Conservation (phyloP, 1,140 invertebrate genomes). For the Microplitis mediator region DNA sequence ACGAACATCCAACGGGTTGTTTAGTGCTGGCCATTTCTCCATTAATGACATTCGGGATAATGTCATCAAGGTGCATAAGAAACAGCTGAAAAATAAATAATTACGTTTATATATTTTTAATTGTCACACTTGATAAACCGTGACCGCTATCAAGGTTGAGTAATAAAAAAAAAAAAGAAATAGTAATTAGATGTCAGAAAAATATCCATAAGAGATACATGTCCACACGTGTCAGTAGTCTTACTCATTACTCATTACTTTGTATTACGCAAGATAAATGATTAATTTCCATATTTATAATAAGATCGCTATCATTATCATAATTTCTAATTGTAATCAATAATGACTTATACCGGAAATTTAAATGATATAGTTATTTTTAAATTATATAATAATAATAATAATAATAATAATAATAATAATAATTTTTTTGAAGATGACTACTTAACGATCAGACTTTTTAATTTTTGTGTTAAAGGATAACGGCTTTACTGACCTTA, state of each 20-base stretch:
- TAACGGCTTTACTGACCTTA: no score
- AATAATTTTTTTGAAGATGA: no score
- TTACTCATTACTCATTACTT: no score
- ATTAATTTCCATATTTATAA: not conserved
- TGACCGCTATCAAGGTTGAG: not conserved
- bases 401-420: no score
- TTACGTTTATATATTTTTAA: not conserved
- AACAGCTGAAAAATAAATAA: slow-evolving; percentile 70
- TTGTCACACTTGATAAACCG: not conserved
- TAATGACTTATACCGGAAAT: no score
- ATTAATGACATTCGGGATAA: slow-evolving; percentile 68
- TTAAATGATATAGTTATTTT: no score
- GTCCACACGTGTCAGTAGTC: not conserved
- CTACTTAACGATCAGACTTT: no score
- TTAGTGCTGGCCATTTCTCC: slow-evolving; percentile 51
- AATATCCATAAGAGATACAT: not conserved
- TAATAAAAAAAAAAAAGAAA: not conserved
- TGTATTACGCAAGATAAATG: not conserved
- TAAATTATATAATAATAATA: no score
- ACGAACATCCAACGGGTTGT: slow-evolving; percentile 77
- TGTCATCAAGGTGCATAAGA: slow-evolving; percentile 81
- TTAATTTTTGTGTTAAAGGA: no score
- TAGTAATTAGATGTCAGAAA: slow-evolving; percentile 17
- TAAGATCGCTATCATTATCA: not conserved
- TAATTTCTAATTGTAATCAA: no score